Conservation (phyloP, 2,888 invertebrate species). For the Gymnocheta viridis region DNA sequence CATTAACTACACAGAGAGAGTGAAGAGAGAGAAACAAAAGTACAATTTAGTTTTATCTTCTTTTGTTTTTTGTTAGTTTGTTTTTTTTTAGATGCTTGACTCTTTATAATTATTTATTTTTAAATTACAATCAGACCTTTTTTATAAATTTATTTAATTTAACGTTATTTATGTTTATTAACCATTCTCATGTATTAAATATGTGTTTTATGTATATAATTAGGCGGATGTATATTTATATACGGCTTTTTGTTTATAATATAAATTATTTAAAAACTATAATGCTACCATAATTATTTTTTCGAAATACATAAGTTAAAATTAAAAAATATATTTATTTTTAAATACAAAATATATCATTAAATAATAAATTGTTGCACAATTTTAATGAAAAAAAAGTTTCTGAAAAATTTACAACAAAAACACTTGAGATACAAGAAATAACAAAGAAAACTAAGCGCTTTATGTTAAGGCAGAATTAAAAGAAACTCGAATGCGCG, state of each 20-base stretch:
- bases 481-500: background rate
- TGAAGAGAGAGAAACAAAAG: slow-evolving; percentile 43
- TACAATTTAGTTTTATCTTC: slow-evolving; percentile 32
- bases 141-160: slow-evolving; percentile 42
- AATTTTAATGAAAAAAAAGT: slow-evolving; percentile 55
- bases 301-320: slow-evolving; percentile 52
- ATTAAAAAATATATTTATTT: slow-evolving; percentile 53
- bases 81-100: slow-evolving; percentile 63
- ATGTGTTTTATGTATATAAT: slow-evolving; percentile 51
- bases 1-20: slow-evolving; percentile 66
- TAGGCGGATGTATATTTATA: slow-evolving; percentile 66
- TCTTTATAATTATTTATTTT: slow-evolving; percentile 53
- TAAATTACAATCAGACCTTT: slow-evolving; percentile 68
- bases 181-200: slow-evolving; percentile 59
- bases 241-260: slow-evolving; percentile 49
- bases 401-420: slow-evolving; percentile 57
- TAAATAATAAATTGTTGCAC: slow-evolving; percentile 66
- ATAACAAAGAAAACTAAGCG: slow-evolving; percentile 33
- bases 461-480: slow-evolving; percentile 50
- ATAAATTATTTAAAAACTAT: slow-evolving; percentile 68
- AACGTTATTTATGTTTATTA: slow-evolving; percentile 28
- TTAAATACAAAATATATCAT: slow-evolving; percentile 66
- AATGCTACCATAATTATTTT: slow-evolving; percentile 64
- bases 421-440: slow-evolving; percentile 47
- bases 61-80: slow-evolving; percentile 23